Conservation (phyloP, 2,113 vertebrate species). For the Gadus macrocephalus region DNA sequence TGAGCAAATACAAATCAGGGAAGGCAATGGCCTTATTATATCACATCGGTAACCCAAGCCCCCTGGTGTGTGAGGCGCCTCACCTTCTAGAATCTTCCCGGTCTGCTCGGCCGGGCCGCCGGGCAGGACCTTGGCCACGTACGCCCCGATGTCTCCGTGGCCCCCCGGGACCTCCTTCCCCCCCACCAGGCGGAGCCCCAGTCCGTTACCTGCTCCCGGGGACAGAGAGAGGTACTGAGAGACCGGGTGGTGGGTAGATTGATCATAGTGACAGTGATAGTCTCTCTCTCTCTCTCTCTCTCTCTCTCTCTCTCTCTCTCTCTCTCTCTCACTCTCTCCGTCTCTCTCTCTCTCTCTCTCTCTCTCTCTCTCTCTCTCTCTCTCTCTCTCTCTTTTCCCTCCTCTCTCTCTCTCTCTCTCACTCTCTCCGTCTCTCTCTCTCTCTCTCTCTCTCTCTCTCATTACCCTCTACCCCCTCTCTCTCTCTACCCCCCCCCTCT, state of each 20-base stretch:
- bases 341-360: not conserved
- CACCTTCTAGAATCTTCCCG: conserved; percentile 93
- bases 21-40: not conserved
- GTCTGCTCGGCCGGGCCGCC: conserved; percentile 93
- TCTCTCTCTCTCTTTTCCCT: too few species aligned
- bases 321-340: not conserved
- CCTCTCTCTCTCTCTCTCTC: too few species aligned
- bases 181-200: conserved; percentile 92
- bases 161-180: conserved; percentile 94
- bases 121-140: conserved; percentile 93
- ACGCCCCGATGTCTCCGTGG: conserved; percentile 90
- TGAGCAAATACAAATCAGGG: too few species aligned
- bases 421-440: not conserved
- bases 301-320: too few species aligned
- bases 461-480: too few species aligned
- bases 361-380: not conserved
- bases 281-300: too few species aligned
- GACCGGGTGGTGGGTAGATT: too few species aligned
- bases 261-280: too few species aligned
- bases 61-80: conserved; percentile 26
- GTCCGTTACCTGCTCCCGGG: conserved; percentile 82
- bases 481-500: not conserved
- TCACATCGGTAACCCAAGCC: not conserved
- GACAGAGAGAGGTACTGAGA: not conserved
- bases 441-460: not conserved